phyloP scores from a whole-genome alignment of 2,888 invertebrate species.

The Agriopis leucophaearia region DNA sequence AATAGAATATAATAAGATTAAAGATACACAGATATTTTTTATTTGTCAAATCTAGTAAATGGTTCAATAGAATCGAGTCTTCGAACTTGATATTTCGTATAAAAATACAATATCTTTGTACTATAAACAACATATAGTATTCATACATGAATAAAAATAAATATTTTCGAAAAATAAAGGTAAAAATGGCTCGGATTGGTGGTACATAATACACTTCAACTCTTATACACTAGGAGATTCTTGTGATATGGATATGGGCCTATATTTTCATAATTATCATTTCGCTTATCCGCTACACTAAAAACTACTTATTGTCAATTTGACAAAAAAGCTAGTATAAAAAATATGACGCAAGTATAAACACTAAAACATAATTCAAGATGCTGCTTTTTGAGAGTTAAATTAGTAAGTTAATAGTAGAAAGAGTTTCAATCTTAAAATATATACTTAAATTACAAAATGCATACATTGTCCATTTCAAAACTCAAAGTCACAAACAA shows the following conservation, averaged over 20 bases:
- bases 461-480: not conserved
- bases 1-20: not conserved
- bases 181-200: constrained; percentile 82
- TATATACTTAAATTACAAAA: constrained; percentile 6
- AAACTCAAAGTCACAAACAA: constrained; percentile 43
- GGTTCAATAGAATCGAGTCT: constrained; percentile 1
- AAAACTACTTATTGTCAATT: constrained; percentile 70
- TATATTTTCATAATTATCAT: constrained; percentile 36
- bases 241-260: constrained; percentile 58
- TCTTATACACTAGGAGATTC: constrained; percentile 57
- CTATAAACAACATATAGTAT: constrained; percentile 34
- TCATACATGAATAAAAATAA: constrained; percentile 39
- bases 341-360: constrained; percentile 30
- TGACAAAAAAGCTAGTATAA: constrained; percentile 51
- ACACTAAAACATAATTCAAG: constrained; percentile 13
- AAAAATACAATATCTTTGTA: constrained; percentile 40
- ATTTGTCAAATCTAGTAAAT: not conserved
- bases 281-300: constrained; percentile 49
- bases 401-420: not conserved
- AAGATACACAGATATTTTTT: not conserved
- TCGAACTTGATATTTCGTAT: constrained; percentile 1
- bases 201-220: constrained; percentile 51
- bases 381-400: not conserved
- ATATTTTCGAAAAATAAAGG: constrained; percentile 44
- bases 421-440: constrained; percentile 20